Evolutionary conservation across 2,888 invertebrate species (phyloP), one percentile per base, ranked within the genome.

Genomic region (Hydrotaea cyrtoneurina): DNA sequence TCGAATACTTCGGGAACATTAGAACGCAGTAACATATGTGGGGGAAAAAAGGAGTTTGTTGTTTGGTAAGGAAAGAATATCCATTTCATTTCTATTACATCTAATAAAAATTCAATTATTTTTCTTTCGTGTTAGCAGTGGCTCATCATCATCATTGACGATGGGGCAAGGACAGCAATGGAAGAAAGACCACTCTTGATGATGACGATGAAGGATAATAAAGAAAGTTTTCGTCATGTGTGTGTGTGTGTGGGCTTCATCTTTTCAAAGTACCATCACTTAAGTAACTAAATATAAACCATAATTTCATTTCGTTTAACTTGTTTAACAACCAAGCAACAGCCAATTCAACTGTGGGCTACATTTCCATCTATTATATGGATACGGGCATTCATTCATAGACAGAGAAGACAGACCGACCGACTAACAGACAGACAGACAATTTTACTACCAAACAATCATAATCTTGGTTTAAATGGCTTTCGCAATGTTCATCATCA

Each of bases 81-180:
- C 23, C 36, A 59, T 59, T 59, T 59, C 59, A 15, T 59, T 23
- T 26, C 23, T 50, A 59, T 75, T 46, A 66, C 21, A 59, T 17
- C 66, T 74, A 78, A 77, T 50, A 82, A 78, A 73, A 82, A 78
- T 69, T 82, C 82, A 82, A 78, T 82, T 82, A 78, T n/a, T 82
- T 69, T 55, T 36, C 15, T 62, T 17, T 26, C 1, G 13, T 62
- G 43, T 31, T 31, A n/a, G n/a, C n/a, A n/a, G 2, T 31, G 31
- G 3, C 31, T 31, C 31, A 31, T 31, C n/a, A n/a, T n/a, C n/a
- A n/a, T n/a, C n/a, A n/a, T n/a, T n/a, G n/a, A n/a, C 31, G 3
- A 31, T 31, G 31, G 7, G 7, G 31, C 2, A 31, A 2, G 31
- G 7, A 31, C 31, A 4, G 31, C n/a, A n/a, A 3, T 13, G 64